phyloP scores from a whole-genome alignment of 2,888 invertebrate genomes.

The Polia nebulosa region DNA sequence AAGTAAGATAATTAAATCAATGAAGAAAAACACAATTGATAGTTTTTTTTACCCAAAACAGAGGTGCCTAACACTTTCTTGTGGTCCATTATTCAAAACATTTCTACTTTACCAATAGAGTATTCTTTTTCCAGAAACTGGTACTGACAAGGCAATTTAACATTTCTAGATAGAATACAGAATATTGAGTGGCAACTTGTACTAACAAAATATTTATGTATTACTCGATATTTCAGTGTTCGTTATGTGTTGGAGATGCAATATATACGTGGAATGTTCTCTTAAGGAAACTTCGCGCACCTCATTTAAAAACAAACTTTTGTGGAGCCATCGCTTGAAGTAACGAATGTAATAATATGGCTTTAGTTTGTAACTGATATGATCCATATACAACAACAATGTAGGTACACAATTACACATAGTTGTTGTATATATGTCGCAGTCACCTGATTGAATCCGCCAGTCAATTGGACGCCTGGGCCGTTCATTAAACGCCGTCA shows the following conservation, averaged over 20 bases:
- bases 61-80: background rate
- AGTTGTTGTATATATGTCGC: background rate
- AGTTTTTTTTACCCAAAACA: background rate
- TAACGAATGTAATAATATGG: background rate
- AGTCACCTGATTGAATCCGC: no score
- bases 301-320: constrained; percentile 34
- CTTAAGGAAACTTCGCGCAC: constrained; percentile 20
- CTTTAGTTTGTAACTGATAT: constrained; percentile 7
- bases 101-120: constrained; percentile 32
- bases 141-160: constrained; percentile 57
- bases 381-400: no score
- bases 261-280: constrained; percentile 15
- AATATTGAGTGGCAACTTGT: constrained; percentile 53
- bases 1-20: no score
- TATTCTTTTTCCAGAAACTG: constrained; percentile 43
- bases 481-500: no score
- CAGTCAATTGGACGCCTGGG: no score
- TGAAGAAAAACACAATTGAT: background rate
- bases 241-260: constrained; percentile 18
- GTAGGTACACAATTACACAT: no score
- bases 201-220: constrained; percentile 45
- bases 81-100: constrained; percentile 29
- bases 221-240: constrained; percentile 39
- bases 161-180: constrained; percentile 44
- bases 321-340: background rate